Evolutionary conservation across 2,797 vertebrate species (phyloP).

Genomic region (Gadopsis marmoratus): DNA sequence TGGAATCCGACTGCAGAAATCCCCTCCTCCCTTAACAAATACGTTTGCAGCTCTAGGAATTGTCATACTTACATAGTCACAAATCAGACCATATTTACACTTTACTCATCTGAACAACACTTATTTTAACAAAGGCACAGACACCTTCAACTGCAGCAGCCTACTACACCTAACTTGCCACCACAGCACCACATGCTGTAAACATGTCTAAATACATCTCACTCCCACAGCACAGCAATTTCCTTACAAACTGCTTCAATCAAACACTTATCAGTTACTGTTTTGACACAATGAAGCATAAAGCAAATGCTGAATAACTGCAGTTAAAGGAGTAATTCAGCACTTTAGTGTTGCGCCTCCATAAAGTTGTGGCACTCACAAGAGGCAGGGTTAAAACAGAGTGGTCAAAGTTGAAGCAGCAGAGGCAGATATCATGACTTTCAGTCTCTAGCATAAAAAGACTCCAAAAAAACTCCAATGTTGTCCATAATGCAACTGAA

Average conservation of each 20-base stretch:
- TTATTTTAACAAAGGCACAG: constrained; percentile 2
- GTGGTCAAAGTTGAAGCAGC: not conserved
- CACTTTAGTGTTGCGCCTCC: not conserved
- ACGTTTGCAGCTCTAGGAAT: not conserved
- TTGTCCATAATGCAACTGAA: constrained; percentile 3
- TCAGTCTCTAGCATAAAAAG: not conserved
- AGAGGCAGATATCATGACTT: not conserved
- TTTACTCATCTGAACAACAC: not conserved
- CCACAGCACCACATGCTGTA: constrained; percentile 41
- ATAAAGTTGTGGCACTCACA: not conserved
- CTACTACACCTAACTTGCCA: constrained; percentile 24
- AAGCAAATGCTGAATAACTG: not conserved
- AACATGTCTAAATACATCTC: constrained; percentile 24
- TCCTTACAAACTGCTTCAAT: not conserved
- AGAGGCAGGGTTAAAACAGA: not conserved
- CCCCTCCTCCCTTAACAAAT: not conserved
- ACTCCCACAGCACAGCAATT: constrained; percentile 2
- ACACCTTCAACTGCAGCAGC: constrained; percentile 6
- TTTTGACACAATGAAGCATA: constrained; percentile 9
- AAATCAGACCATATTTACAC: not conserved
- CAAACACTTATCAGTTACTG: not conserved
- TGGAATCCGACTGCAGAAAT: not conserved
- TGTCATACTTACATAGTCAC: not conserved
- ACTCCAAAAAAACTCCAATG: not conserved
- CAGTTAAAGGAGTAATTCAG: not conserved